A percentile compares a stretch with the other conserved stretches of the same genome.
Evolutionary conservation across 2,113 vertebrate genomes (phyloP).

Genomic region (Cichladusa arquata): DNA sequence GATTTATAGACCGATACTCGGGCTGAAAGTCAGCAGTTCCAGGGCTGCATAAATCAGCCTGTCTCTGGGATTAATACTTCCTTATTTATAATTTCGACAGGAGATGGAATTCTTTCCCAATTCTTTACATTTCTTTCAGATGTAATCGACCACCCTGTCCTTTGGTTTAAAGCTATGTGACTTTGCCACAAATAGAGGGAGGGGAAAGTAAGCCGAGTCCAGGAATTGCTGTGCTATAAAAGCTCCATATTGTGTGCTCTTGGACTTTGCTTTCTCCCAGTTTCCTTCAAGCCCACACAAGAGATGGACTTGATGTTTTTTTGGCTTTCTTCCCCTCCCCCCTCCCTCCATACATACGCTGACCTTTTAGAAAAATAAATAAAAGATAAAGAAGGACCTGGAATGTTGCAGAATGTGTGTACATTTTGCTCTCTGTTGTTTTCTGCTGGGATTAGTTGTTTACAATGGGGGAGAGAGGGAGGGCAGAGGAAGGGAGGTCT

Average conservation of each 20-base stretch:
- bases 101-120: conserved; percentile 69
- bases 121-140: conserved; percentile 68
- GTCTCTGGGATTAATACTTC: conserved; percentile 66
- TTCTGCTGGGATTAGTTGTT: conserved; percentile 90
- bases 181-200: conserved; percentile 67
- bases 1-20: conserved; percentile 66
- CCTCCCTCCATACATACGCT: conserved; percentile 49
- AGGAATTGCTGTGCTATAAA: conserved; percentile 62
- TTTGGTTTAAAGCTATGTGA: conserved; percentile 68
- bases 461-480: conserved; percentile 81
- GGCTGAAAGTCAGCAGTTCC: conserved; percentile 69
- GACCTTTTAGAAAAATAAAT: conserved; percentile 84
- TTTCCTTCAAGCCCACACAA: conserved; percentile 68
- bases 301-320: conserved; percentile 67
- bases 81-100: conserved; percentile 63
- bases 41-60: conserved; percentile 63
- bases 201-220: conserved; percentile 42
- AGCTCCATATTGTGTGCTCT: conserved; percentile 69
- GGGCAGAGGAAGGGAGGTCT: conserved; percentile 80
- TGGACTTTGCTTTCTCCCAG: conserved; percentile 66
- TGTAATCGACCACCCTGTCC: conserved; percentile 65
- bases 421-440: conserved; percentile 88
- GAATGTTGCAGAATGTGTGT: conserved; percentile 86
- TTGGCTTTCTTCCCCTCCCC: conserved; percentile 61
- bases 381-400: conserved; percentile 87